phyloP scores from a whole-genome alignment of 2,797 vertebrate species.

The Sebastes aleutianus region DNA sequence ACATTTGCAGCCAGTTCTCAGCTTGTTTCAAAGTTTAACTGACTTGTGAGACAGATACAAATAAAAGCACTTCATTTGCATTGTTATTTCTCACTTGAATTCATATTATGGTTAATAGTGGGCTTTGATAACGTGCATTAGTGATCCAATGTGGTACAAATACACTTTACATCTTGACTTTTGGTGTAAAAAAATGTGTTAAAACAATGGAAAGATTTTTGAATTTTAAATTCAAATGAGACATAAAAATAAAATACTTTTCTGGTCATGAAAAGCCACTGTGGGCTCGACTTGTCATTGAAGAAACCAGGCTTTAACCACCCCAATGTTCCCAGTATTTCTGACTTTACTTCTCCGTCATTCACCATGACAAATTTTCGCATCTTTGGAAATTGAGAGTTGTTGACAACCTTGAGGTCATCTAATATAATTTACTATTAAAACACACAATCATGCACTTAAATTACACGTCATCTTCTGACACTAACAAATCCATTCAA shows the following conservation, averaged over 20 bases:
- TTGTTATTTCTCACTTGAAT: background rate
- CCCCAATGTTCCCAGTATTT: background rate
- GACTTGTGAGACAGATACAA: background rate
- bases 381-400: background rate
- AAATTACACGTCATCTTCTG: background rate
- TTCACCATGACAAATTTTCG: background rate
- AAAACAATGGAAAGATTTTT: background rate
- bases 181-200: background rate
- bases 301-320: background rate
- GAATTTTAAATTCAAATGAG: background rate
- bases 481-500: background rate
- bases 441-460: background rate
- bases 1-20: background rate
- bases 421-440: background rate
- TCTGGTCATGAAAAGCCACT: background rate
- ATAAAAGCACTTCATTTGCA: background rate
- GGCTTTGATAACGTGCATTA: background rate
- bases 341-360: background rate
- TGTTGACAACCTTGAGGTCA: background rate
- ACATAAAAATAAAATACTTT: background rate
- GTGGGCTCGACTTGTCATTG: background rate
- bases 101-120: background rate
- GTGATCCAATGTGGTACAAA: background rate
- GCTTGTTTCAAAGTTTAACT: background rate
- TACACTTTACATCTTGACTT: background rate